These are phyloP conservation scores for Ibidorhyncha struthersii DNA, from an alignment of 2,113 vertebrate genomes.

Conservation along the genomic window DNA sequence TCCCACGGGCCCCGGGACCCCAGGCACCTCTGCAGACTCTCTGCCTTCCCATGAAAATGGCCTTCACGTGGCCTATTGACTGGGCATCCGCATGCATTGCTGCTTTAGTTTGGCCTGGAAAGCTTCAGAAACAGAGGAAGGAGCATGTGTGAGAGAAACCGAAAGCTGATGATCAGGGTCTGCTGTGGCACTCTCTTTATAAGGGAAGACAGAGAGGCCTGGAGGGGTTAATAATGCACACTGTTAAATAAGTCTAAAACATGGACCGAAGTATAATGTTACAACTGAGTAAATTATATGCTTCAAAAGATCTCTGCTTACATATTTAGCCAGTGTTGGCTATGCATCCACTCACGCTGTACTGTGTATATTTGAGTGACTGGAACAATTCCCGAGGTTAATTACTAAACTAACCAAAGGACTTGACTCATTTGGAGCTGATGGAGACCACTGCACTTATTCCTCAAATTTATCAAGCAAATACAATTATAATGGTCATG, in stretches of 20 bases:
- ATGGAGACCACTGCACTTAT: background rate
- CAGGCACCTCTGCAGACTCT: background rate
- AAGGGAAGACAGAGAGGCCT: background rate
- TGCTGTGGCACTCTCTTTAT: background rate
- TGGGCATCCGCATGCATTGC: background rate
- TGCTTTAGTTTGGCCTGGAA: background rate
- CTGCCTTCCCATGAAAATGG: background rate
- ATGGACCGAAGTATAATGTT: background rate
- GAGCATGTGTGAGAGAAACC: background rate
- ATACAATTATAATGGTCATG: conserved; percentile 4
- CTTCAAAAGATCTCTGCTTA: conserved; percentile 31
- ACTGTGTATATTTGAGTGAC: conserved; percentile 12
- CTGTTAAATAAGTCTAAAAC: background rate
- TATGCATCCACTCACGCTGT: background rate
- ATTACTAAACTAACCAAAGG: conserved; percentile 48
- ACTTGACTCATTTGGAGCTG: conserved; percentile 15
- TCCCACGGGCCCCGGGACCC: rapidly evolving
- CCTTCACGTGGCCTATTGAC: background rate
- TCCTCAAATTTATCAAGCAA: conserved; percentile 19
- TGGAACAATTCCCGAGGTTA: conserved; percentile 48
- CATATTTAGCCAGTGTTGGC: background rate
- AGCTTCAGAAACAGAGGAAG: background rate
- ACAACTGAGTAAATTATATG: conserved; percentile 26
- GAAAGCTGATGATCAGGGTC: background rate
- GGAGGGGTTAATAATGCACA: conserved; percentile 1